Evolutionary conservation across 2,888 invertebrate genomes (phyloP), one percentile per base, ranked within the genome.

Genomic region (Cheilosia vernalis): DNA sequence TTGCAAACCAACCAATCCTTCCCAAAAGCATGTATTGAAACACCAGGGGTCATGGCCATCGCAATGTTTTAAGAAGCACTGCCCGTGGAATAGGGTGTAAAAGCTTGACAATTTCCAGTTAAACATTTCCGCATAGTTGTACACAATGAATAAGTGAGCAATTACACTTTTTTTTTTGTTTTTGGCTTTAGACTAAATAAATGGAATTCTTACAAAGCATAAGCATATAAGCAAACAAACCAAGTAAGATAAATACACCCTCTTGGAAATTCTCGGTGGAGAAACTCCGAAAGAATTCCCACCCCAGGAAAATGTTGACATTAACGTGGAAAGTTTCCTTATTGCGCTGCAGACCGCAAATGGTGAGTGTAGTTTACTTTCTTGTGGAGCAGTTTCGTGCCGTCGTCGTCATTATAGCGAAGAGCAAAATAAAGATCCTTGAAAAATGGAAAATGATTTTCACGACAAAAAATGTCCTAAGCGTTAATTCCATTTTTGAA

Each of bases 321-420:
- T 60, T 60, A 72, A 72, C 42, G 51, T 7, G 7, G 19, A 72
- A 72, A 72, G 49, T 61, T 72, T 72, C 27, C 51, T 60, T 51
- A 51, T 53, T 51, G 49, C 51, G 49, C 60, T 61, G 27, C 40
- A 51, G 51, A 72, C 70, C 60, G 4, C 60, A 72, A 72, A 51
- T 61, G 60, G 60, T 49, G 60, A 47, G 17, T 17, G 49, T 49
- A 49, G 33, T 49, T 51, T 51, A 60, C 60, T 60, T 44, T 49
- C 21, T 47, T 49, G 17, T 55, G 5, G 51, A 60, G 24, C n/a
- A 51, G 60, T 51, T 61, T 37, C 47, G 21, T 33, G 13, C 7
- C 27, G n/a, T n/a, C 30, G 30, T 30, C 30, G 19, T 56, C 24
- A 19, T 21, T 58, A 33, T 13, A 17, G 15, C 6, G 15, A 44